These are phyloP conservation scores for Nesidiocoris tenuis DNA, from an alignment of 2,888 invertebrate species.

Conservation along the genomic window DNA sequence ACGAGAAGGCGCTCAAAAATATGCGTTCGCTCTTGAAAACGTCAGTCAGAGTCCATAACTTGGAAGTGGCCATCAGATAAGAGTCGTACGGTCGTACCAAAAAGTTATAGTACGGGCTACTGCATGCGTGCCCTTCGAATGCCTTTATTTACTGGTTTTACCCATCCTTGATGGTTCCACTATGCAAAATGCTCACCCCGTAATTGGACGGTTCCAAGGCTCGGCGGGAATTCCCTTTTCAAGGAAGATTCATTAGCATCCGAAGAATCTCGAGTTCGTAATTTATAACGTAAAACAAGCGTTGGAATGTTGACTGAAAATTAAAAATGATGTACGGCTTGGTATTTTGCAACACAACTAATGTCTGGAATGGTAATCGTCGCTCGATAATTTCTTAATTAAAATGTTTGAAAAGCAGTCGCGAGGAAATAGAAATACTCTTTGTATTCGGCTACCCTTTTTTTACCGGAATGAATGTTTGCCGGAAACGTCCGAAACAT, in stretches of 20 bases:
- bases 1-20: neutral
- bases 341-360: neutral
- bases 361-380: neutral
- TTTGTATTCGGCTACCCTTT: neutral
- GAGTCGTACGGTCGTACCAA: neutral
- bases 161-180: constrained; percentile 2
- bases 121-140: constrained; percentile 10
- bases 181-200: constrained; percentile 27
- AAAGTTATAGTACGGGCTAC: neutral
- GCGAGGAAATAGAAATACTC: neutral
- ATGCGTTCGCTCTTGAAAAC: neutral
- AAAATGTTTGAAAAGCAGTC: neutral
- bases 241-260: constrained; percentile 17
- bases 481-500: neutral
- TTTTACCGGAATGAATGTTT: no score
- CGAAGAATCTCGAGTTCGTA: constrained; percentile 16
- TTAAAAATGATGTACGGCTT: neutral
- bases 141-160: constrained; percentile 30
- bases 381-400: neutral
- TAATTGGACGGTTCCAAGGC: constrained; percentile 18
- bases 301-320: constrained; percentile 13
- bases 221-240: neutral
- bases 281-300: constrained; percentile 26
- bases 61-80: neutral
- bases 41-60: neutral